Conservation (phyloP, 2,113 vertebrate species). For the Psilopsiagon aurifrons region DNA sequence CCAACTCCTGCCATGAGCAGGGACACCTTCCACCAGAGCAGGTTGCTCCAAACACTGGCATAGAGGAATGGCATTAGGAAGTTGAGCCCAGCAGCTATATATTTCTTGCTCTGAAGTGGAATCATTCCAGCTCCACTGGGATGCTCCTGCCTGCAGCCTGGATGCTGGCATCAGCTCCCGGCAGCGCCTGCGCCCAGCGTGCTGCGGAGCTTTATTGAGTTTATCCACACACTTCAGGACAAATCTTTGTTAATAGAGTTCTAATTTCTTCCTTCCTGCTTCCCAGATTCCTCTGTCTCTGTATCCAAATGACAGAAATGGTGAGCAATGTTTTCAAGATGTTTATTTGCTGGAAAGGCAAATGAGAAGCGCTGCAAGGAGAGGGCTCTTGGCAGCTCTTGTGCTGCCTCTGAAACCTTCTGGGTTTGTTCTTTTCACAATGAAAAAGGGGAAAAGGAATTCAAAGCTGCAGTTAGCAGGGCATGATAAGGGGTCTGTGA, state of each 20-base stretch:
- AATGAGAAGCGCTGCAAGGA: background rate
- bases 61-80: background rate
- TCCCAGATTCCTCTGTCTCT: slow-evolving; percentile 37
- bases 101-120: background rate
- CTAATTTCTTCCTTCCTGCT: slow-evolving; percentile 57
- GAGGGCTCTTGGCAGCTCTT: background rate
- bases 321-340: background rate
- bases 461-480: background rate
- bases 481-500: background rate
- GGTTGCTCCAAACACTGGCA: background rate
- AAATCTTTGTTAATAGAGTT: slow-evolving; percentile 37
- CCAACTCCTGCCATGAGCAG: background rate
- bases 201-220: background rate
- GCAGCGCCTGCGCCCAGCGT: background rate
- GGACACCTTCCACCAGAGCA: background rate
- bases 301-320: background rate
- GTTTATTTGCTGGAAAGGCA: slow-evolving; percentile 15
- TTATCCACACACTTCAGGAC: background rate
- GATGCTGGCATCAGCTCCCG: background rate
- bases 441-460: background rate
- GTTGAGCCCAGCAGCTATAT: background rate
- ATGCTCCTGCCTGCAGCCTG: background rate
- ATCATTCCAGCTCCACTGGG: background rate
- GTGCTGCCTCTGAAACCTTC: background rate
- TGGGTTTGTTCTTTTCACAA: background rate